Base-by-base conservation (phyloP, 2,797 vertebrate genomes). In the Chelidonichthys spinosus region DNA sequence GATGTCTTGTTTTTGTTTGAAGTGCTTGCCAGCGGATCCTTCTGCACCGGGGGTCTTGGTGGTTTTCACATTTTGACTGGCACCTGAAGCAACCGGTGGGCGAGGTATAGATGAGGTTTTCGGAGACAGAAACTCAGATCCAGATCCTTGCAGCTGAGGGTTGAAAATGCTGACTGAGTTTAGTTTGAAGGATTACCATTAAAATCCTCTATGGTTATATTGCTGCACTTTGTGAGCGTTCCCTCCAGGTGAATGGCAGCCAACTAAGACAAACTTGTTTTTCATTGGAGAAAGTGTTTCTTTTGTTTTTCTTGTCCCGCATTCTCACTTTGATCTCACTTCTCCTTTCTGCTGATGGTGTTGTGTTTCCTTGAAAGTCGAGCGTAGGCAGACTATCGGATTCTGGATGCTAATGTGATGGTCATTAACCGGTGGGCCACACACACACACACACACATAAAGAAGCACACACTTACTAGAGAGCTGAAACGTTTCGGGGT, bases 1-100 rank as follows among this genome's bases (percentile, higher is more conserved):
- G 73, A 87, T 83, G 85, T 87, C 81, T 91, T 92, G 60, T 84
- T 91, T 90, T 82, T 54, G 76, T 89, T 82, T 90, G 78, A 90
- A 88, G 83, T 55, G 0, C 75, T 81, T 62, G 76, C 80, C 80
- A 79, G 64, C 0, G 5, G 5, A 81, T 85, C 55, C 2, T 6
- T 77, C 60, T 7, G 69, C 56, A 43, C 64, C 39, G 61, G 74
- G 66, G 79, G 79, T 76, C 85, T 86, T 78, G 82, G 85, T 87
- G 71, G 79, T 80, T 85, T 84, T 63, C 39, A 59, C 58, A 44
- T 83, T 90, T 88, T 78, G 83, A 90, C 72, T 85, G 86, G 80
- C 86, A 90, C 82, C 82, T 78, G 72, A 87, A 78, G 62, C 43
- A 68, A 13, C 63, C 81, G 56, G 83, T 59, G n/a, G 85, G 83